Conservation (phyloP, 2,113 vertebrate genomes). For the Cavia porcellus region DNA sequence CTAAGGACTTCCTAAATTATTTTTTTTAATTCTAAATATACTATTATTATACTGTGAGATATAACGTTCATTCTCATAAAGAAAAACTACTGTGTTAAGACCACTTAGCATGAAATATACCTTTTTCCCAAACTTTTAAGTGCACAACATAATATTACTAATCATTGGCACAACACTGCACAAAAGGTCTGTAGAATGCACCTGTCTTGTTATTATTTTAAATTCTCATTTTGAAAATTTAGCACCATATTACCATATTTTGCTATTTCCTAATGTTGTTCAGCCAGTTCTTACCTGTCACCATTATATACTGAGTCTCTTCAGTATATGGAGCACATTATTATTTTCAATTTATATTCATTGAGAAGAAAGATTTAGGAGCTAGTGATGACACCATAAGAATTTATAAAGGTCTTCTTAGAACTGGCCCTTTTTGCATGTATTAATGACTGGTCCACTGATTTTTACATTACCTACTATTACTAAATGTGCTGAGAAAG, state of each 20-base stretch:
- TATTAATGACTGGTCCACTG: conserved; percentile 16
- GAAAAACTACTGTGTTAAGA: neutral
- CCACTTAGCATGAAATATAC: neutral
- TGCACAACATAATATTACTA: neutral
- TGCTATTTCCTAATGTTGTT: neutral
- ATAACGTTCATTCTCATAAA: neutral
- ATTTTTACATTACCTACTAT: conserved; percentile 26
- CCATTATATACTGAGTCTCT: conserved; percentile 34
- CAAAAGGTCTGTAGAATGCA: neutral
- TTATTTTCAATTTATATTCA: conserved; percentile 64
- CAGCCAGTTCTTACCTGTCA: conserved; percentile 26
- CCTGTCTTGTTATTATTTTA: conserved; percentile 41
- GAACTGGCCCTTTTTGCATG: conserved; percentile 69
- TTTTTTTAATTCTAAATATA: neutral
- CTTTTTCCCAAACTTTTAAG: neutral
- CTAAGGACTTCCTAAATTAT: neutral
- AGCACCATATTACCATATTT: neutral
- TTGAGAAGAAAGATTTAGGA: conserved; percentile 76
- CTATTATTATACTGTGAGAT: neutral
- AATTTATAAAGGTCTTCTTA: conserved; percentile 81
- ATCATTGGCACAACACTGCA: neutral
- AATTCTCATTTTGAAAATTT: conserved; percentile 39
- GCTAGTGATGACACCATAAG: conserved; percentile 70
- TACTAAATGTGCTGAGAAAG: conserved; percentile 35
- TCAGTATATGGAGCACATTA: neutral